Conservation (phyloP, 2,888 invertebrate genomes). For the Tetramorium bicarinatum region DNA sequence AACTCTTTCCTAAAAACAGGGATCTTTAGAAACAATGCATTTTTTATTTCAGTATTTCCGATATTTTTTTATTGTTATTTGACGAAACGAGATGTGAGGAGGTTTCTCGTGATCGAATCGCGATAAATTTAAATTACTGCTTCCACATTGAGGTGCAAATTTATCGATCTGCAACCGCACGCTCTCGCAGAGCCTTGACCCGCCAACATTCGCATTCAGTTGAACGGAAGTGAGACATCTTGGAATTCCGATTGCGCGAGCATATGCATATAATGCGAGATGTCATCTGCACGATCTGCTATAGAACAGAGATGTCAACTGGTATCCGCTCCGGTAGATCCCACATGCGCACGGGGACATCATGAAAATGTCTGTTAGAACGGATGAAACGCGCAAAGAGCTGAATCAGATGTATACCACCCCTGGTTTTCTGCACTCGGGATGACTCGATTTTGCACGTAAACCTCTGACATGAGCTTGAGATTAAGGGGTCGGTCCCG, state of each 20-base stretch:
- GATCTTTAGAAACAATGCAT: slow-evolving; percentile 5
- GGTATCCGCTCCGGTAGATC: neutral
- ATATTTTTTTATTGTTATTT: neutral
- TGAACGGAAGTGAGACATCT: slow-evolving; percentile 3
- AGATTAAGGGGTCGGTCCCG: slow-evolving; percentile 1
- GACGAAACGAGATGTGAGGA: neutral
- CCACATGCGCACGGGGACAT: neutral
- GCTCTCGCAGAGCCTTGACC: slow-evolving; percentile 3
- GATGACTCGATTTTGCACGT: slow-evolving; percentile 27
- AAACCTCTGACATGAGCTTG: slow-evolving; percentile 8
- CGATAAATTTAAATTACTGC: neutral
- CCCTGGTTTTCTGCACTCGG: slow-evolving; percentile 6
- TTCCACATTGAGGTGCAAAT: neutral
- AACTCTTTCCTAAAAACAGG: neutral
- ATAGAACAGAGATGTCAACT: neutral
- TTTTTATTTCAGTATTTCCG: neutral
- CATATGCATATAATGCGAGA: slow-evolving; percentile 12
- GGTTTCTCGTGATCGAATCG: slow-evolving; percentile 39
- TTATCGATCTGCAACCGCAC: slow-evolving; percentile 26
- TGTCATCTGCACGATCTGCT: neutral
- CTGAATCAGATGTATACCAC: neutral
- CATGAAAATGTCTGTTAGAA: neutral
- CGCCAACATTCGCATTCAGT: slow-evolving; percentile 1
- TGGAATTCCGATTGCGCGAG: neutral
- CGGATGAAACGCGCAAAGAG: neutral